Evolutionary conservation across 1,140 invertebrate species (phyloP).

Genomic region (Himalopsyche phryganea): DNA sequence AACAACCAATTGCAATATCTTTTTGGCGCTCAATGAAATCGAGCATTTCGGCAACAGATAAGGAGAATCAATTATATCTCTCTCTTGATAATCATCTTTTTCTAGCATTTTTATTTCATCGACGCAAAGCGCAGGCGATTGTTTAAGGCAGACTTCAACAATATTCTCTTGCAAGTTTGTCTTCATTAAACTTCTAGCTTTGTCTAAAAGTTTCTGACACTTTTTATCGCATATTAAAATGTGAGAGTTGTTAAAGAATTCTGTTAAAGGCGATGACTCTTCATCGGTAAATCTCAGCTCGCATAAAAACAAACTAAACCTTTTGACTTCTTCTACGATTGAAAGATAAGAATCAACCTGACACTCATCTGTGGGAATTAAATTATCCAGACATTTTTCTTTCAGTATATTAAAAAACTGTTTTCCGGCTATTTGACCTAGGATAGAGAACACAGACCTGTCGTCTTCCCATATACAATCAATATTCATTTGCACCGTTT

Average conservation of each 20-base stretch:
- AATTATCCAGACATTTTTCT: slow-evolving; percentile 18
- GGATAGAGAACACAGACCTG: slow-evolving; percentile 37
- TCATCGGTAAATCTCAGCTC: slow-evolving; percentile 46
- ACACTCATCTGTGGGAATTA: slow-evolving; percentile 8
- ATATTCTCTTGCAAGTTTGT: slow-evolving; percentile 42
- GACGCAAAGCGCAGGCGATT: slow-evolving; percentile 19
- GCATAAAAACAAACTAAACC: slow-evolving; percentile 47
- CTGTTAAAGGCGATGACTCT: slow-evolving; percentile 42
- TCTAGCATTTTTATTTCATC: slow-evolving; percentile 42
- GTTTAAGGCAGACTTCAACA: slow-evolving; percentile 36
- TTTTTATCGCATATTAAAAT: slow-evolving; percentile 46
- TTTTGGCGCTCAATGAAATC: slow-evolving; percentile 45
- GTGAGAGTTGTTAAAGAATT: slow-evolving; percentile 45
- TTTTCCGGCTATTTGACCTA: slow-evolving; percentile 37
- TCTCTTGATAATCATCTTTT: slow-evolving; percentile 36
- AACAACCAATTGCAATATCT: slow-evolving; percentile 42
- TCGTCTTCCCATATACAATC: slow-evolving; percentile 36
- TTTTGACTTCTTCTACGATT: slow-evolving; percentile 39
- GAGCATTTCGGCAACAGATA: slow-evolving; percentile 44
- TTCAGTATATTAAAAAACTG: slow-evolving; percentile 23
- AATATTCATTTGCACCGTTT: slow-evolving; percentile 21
- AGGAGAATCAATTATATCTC: slow-evolving; percentile 41
- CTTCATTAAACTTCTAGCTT: slow-evolving; percentile 40
- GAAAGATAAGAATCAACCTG: slow-evolving; percentile 22
- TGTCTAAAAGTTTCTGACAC: slow-evolving; percentile 45